Base-by-base conservation (phyloP, 1,140 invertebrate genomes). In the Drosophila asahinai region DNA sequence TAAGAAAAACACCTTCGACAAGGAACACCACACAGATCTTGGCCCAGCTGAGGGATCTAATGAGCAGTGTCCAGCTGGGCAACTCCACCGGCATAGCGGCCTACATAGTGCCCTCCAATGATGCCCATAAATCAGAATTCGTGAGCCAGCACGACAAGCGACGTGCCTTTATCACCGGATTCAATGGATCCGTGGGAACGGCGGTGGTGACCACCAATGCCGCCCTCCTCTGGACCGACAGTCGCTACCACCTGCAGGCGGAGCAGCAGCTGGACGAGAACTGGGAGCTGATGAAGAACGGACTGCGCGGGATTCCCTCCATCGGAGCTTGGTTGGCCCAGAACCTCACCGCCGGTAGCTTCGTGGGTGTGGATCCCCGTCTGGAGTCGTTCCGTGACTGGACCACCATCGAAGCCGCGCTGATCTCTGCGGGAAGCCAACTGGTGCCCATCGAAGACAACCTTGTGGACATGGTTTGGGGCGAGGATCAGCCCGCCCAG, bases 201-300 rank as follows among this genome's bases (percentile, higher is more conserved):
- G 97, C 97, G 0, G 94, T 99, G 36, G 94, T 99, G n/a, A 98
- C 98, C 0, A 87, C 94, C 1, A 93, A 95, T 3, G 92, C 96
- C 51, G 98, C 98, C 0, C 94, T 97, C 9, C 86, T 99, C 4
- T 99, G 99, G 98, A 99, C 98, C 1, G 99, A 99, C 94, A 98
- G 98, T 0, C 94, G 99, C 19, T 99, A 99, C 93, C 98, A 96
- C 93, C 94, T 97, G 19, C 98, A 99, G 94, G 97, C 97, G 2
- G 87, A 94, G 54, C 91, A 94, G 47, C 94, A 97, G 80, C 92
- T 96, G 0, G 95, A 96, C 91, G 77, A 93, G 2, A 94, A 94
- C 40, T 97, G 97, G 97, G 95, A 94, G 0, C 89, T 98, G 0
- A 98, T 98, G 97, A 94, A 93, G 71, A 93, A 95, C 68, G 94